Conservation (phyloP, 2,113 vertebrate genomes). For the Girardinichthys multiradiatus region DNA sequence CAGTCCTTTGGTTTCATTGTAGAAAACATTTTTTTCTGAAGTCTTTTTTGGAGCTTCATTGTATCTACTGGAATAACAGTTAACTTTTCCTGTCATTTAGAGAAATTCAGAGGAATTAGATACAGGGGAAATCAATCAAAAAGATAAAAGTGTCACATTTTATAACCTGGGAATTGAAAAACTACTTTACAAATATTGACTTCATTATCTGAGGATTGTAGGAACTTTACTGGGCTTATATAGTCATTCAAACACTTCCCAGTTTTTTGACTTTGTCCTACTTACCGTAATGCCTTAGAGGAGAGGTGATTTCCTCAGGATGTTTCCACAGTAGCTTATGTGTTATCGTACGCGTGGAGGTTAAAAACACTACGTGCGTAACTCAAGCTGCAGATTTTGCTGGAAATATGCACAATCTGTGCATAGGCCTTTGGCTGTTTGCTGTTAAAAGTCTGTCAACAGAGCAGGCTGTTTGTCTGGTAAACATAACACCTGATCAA, state of each 20-base stretch:
- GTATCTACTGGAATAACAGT: slow-evolving; percentile 6
- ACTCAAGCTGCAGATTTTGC: slow-evolving; percentile 15
- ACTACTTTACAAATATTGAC: background rate
- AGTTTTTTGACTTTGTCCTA: slow-evolving; percentile 11
- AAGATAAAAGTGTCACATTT: too few relatives aligned
- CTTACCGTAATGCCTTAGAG: slow-evolving; percentile 36
- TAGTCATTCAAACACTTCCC: background rate
- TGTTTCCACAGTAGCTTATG: slow-evolving; percentile 34
- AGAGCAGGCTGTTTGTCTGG: background rate
- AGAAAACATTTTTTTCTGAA: slow-evolving; percentile 36
- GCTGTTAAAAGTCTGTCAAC: slow-evolving; percentile 4
- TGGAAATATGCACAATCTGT: slow-evolving; percentile 20
- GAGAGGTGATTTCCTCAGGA: slow-evolving; percentile 69
- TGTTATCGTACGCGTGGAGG: slow-evolving; percentile 32
- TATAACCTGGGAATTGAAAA: background rate
- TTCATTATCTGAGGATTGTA: background rate
- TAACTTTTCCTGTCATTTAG: slow-evolving; percentile 40
- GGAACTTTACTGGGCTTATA: background rate
- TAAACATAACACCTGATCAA: background rate
- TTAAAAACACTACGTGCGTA: slow-evolving; percentile 11
- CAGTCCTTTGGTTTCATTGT: slow-evolving; percentile 27
- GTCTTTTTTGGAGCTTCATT: slow-evolving; percentile 6
- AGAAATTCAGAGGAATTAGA: slow-evolving; percentile 26
- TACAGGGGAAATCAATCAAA: slow-evolving; percentile 4
- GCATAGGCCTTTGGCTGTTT: slow-evolving; percentile 2